Conservation (phyloP, 2,797 vertebrate genomes). For the Nothura maculosa region DNA sequence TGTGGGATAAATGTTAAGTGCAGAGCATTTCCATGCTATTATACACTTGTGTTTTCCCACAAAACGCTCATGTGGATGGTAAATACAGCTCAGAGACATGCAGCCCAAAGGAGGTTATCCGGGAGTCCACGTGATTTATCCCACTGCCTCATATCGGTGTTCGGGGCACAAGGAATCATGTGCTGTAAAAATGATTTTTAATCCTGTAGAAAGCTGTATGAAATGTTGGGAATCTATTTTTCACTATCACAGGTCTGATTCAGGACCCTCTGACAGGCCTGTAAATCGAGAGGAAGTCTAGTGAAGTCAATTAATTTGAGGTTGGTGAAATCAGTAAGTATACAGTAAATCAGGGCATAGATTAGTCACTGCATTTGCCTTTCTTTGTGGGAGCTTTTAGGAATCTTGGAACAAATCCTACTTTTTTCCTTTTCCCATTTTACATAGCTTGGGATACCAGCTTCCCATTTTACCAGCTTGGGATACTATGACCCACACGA, state of each 20-base stretch:
- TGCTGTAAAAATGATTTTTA: not conserved
- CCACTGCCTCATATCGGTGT: not conserved
- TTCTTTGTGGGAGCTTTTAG: not conserved
- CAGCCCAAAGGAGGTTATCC: not conserved
- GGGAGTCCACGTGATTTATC: not conserved
- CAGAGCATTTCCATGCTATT: not conserved
- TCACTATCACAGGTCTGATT: not conserved
- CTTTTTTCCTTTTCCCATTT: not conserved
- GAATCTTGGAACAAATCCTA: not conserved
- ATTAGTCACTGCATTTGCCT: not conserved
- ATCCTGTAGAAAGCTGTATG: not conserved
- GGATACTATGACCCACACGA: not conserved
- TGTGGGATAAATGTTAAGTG: not conserved
- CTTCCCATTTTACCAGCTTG: not conserved
- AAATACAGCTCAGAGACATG: not conserved
- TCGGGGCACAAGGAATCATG: not conserved
- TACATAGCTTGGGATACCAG: not conserved
- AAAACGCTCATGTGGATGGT: not conserved
- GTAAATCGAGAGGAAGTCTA: not conserved
- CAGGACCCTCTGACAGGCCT: too few species aligned
- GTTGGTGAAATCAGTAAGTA: not conserved
- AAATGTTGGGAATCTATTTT: not conserved
- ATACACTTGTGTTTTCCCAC: not conserved
- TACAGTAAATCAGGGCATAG: not conserved
- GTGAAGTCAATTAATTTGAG: not conserved